These are phyloP conservation scores for Dromiciops gliroides DNA, from an alignment of 2,113 vertebrate genomes.

Conservation along the genomic window DNA sequence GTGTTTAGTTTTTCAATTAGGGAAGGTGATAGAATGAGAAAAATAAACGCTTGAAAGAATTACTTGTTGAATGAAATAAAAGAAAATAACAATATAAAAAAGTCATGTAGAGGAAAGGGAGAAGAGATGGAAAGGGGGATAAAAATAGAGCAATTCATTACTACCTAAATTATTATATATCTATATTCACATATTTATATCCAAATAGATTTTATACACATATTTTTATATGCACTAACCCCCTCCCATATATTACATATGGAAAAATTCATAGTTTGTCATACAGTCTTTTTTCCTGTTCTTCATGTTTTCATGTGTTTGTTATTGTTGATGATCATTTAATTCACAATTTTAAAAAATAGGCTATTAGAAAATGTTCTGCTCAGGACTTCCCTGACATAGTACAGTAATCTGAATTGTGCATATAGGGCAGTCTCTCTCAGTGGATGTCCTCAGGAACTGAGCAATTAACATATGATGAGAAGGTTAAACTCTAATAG, in stretches of 20 bases:
- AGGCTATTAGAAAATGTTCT: slow-evolving; percentile 59
- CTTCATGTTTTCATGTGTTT: background rate
- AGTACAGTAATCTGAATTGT: background rate
- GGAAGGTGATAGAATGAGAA: background rate
- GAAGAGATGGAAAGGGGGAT: background rate
- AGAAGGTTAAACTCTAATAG: slow-evolving; percentile 9
- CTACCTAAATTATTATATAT: background rate
- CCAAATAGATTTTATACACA: background rate
- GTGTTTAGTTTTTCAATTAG: background rate
- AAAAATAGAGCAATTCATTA: background rate
- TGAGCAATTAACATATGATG: background rate
- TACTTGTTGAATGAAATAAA: background rate
- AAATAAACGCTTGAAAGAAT: background rate
- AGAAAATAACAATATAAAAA: background rate
- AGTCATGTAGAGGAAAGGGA: background rate
- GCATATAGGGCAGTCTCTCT: background rate
- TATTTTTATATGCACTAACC: background rate
- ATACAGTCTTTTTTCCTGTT: background rate
- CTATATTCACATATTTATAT: background rate
- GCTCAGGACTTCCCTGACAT: slow-evolving; percentile 52
- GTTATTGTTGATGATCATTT: background rate
- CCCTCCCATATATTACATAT: too few species aligned
- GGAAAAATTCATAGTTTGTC: background rate
- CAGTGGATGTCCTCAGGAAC: background rate
- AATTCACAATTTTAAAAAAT: slow-evolving; percentile 25